Evolutionary conservation across 2,888 invertebrate species (phyloP).

Genomic region (Meliscaeva auricollis): DNA sequence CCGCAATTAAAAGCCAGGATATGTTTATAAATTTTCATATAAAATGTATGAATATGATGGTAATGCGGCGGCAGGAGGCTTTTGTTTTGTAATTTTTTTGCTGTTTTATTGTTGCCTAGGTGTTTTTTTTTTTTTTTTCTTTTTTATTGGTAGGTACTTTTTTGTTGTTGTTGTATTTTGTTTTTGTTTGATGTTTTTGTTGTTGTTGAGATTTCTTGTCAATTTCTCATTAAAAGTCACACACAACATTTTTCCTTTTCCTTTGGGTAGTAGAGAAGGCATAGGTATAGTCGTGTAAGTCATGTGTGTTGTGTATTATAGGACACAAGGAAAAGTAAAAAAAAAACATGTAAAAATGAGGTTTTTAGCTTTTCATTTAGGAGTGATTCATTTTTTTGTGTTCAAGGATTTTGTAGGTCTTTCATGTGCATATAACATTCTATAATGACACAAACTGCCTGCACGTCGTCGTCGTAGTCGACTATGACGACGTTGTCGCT

Average conservation of each 20-base stretch:
- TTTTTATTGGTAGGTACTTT: constrained; percentile 18
- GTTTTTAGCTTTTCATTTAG: constrained; percentile 45
- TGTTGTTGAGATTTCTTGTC: constrained; percentile 38
- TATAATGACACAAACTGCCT: constrained; percentile 44
- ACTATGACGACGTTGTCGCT: constrained; percentile 30
- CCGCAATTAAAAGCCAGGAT: constrained; percentile 65
- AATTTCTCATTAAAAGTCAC: constrained; percentile 47
- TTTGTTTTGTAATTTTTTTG: constrained; percentile 45
- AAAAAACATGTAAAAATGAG: constrained; percentile 37
- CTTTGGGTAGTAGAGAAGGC: neutral
- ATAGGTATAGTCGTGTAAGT: constrained; percentile 19
- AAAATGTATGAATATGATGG: neutral
- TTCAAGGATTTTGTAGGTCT: constrained; percentile 44
- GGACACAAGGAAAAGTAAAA: neutral
- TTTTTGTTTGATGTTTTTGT: neutral
- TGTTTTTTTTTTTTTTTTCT: constrained; percentile 38
- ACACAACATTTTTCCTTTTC: constrained; percentile 24
- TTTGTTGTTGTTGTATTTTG: constrained; percentile 18
- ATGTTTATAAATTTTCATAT: constrained; percentile 51
- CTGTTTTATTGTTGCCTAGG: constrained; percentile 40
- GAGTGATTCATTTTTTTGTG: constrained; percentile 27
- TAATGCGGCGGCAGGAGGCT: neutral
- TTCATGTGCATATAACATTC: constrained; percentile 47
- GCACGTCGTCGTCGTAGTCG: no score
- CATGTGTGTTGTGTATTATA: constrained; percentile 17